These are phyloP conservation scores for Therioaphis trifolii DNA, from an alignment of 2,888 invertebrate genomes.

Conservation along the genomic window DNA sequence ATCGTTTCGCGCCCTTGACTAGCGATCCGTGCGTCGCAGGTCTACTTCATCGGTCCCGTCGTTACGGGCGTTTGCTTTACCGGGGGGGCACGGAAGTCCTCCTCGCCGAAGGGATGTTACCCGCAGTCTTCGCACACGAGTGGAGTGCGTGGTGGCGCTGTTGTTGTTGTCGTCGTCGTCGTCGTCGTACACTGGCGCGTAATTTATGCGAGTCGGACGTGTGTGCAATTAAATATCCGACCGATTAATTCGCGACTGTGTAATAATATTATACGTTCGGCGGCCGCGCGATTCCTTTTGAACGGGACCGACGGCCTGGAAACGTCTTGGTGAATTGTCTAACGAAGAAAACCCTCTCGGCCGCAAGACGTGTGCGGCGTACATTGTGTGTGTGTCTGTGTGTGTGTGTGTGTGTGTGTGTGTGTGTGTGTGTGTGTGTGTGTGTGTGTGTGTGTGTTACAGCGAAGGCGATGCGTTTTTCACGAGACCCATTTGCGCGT, in stretches of 20 bases:
- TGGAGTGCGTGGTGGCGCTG: no score
- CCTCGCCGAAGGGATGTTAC: no score
- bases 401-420: not conserved
- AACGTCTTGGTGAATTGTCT: conserved; percentile 38
- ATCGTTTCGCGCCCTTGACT: not conserved
- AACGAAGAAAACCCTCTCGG: conserved; percentile 40
- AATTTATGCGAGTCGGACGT: conserved; percentile 24
- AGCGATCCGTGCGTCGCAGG: not conserved
- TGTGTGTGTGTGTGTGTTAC: no score
- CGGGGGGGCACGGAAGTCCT: no score
- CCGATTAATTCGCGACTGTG: conserved; percentile 59
- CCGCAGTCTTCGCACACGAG: no score
- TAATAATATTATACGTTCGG: conserved; percentile 45
- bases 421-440: not conserved
- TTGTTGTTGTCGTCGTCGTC: not conserved
- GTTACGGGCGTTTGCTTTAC: no score
- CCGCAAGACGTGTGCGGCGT: not conserved
- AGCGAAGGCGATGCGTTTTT: not conserved
- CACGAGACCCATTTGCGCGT: conserved; percentile 5
- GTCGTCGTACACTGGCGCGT: not conserved
- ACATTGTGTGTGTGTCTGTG: not conserved
- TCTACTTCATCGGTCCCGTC: not conserved
- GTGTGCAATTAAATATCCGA: conserved; percentile 14
- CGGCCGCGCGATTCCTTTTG: conserved; percentile 28
- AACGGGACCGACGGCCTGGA: conserved; percentile 23